Base-by-base conservation (phyloP, 2,888 invertebrate genomes). In the Argynnis bischoffii region DNA sequence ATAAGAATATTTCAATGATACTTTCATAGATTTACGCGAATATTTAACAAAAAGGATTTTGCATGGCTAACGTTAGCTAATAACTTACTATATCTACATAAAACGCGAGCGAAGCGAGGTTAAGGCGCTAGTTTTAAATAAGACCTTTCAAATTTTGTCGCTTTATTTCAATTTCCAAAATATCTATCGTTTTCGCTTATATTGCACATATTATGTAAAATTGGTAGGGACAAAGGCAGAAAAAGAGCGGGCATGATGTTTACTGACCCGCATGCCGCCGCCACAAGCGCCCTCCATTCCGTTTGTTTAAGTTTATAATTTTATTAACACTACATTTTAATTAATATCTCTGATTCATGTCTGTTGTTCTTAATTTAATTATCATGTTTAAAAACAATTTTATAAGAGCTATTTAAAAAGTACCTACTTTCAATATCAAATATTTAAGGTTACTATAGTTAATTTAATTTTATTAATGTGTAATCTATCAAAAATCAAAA, bases 241-340 rank as follows among this genome's bases (percentile, higher is more conserved):
- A 83, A 84, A 81, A 84, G 79, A 77, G 79, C 77, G 70, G 75
- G 75, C 67, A 72, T 87, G 86, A 72, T 88, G 87, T 87, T 88
- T 85, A 81, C 73, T 73, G 68, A 73, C 88, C 88, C 87, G 87
- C 84, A 88, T 87, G 79, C 75, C 79, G 77, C 74, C 75, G 75
- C 81, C 80, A 74, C 79, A 78, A 70, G 65, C 73, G 64, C 69
- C 76, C 76, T 75, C 70, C 75, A 72, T 75, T 70, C 75, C 74
- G 74, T 68, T 70, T 76, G 73, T 73, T 77, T 73, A 75, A 77
- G 74, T 77, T 78, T 74, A 77, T 76, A 77, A 77, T 77, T 61
- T 61, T 61, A 61, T 61, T 77, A 76, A 72, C 75, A 75, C 73
- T 76, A 70, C 72, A 75, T 76, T 77, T 76, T 74, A 77, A 76